Evolutionary conservation across 2,113 vertebrate species (phyloP), one percentile per base, ranked within the genome.

Genomic region (Gila orcuttii): DNA sequence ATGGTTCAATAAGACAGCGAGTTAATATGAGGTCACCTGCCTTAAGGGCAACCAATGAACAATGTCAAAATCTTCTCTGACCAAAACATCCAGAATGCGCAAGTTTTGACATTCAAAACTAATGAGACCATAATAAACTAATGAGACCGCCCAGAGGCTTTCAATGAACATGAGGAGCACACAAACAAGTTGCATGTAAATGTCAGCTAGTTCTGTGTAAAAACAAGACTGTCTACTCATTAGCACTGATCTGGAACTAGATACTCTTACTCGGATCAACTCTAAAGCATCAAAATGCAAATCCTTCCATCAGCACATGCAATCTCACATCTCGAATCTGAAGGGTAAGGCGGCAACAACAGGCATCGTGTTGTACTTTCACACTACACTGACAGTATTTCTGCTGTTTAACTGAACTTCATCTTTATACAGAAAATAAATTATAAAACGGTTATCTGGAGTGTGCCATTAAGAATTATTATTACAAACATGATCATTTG

Each of bases 91-190:
- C 82, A 64, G 76, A 57, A 50, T 86, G 57, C 82, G 50, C 71
- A 86, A 79, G 85, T 82, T 78, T 87, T 88, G 86, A 88, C 89
- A 88, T 88, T 88, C 87, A 77, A 74, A 80, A 81, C n/a, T 88
- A 88, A 88, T 85, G 81, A 81, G 83, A 82, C n/a, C 55, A 50
- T 86, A 88, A 85, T 81, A 87, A 89, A 86, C 79, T 73, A 86
- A 85, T 82, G 78, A 89, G 86, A 87, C 33, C 12, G n/a, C 85
- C 87, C 19, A 52, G 64, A 85, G 82, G 74, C 73, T 82, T 36
- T 71, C 28, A 31, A 69, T 73, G 71, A 86, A 86, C 85, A 83
- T 84, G 68, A 88, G 77, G 76, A 80, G 57, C 81, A 50, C 82
- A 84, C 62, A 84, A 84, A 85, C 62, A 83, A 82, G 50, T 86